Conservation (phyloP, 2,797 vertebrate genomes). For the Brachyalestes nurse region DNA sequence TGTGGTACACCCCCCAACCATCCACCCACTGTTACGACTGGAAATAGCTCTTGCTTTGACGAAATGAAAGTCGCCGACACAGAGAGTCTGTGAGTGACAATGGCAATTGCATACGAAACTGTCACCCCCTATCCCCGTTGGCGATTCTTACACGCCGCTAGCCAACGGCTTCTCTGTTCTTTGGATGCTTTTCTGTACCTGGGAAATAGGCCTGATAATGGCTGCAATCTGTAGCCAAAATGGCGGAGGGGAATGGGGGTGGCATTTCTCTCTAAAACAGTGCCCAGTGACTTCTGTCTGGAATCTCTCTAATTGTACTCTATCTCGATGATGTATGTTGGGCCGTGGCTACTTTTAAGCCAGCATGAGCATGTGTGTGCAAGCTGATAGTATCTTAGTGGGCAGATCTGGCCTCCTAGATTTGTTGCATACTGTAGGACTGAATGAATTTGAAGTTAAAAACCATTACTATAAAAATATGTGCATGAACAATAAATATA, state of each 20-base stretch:
- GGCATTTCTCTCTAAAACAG: constrained; percentile 66
- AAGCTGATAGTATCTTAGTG: neutral
- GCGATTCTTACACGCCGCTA: constrained; percentile 67
- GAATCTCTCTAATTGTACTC: constrained; percentile 52
- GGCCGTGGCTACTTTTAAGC: neutral
- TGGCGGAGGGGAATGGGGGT: constrained; percentile 50
- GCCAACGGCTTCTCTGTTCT: constrained; percentile 50
- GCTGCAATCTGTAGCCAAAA: constrained; percentile 77
- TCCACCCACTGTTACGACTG: constrained; percentile 31
- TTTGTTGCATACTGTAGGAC: neutral
- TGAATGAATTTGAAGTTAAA: neutral
- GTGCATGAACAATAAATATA: neutral
- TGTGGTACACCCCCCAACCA: neutral
- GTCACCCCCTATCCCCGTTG: constrained; percentile 72
- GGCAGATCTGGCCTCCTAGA: neutral
- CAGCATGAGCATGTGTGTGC: neutral
- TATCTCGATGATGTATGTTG: constrained; percentile 5
- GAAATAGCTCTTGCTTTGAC: constrained; percentile 50
- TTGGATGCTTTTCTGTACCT: constrained; percentile 55
- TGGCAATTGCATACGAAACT: constrained; percentile 76
- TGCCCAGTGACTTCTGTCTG: constrained; percentile 69
- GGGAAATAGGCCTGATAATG: constrained; percentile 77
- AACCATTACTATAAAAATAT: neutral
- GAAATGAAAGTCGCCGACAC: constrained; percentile 51
- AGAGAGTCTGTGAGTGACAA: constrained; percentile 71